These are phyloP conservation scores for Lepidotrigona ventralis DNA, from an alignment of 1,140 invertebrate species.

Conservation along the genomic window DNA sequence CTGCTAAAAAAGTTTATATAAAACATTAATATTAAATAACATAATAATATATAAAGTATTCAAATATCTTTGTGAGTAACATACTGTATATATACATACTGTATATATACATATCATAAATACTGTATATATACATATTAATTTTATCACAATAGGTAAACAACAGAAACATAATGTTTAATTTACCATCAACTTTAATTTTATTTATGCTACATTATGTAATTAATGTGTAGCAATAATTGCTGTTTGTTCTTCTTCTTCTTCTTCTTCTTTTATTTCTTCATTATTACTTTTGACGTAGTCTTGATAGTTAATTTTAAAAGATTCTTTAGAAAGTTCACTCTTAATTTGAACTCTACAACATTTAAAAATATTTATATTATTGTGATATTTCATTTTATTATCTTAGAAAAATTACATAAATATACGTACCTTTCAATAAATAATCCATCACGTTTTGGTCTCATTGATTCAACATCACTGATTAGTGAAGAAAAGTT, in stretches of 20 bases:
- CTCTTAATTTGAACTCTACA: conserved; percentile 75
- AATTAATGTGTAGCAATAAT: conserved; percentile 48
- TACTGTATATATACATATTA: too few relatives aligned
- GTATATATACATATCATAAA: too few relatives aligned
- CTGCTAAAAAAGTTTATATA: too few relatives aligned
- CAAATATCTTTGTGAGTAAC: too few relatives aligned
- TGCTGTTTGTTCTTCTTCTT: conserved; percentile 25
- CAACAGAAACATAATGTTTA: neutral
- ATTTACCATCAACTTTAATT: conserved; percentile 11
- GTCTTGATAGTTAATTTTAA: conserved; percentile 84
- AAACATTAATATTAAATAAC: too few relatives aligned
- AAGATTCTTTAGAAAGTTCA: conserved; percentile 82
- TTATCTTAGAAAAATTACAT: neutral
- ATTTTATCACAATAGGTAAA: neutral
- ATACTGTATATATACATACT: too few relatives aligned
- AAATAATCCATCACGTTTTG: conserved; percentile 84
- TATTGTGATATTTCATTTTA: neutral
- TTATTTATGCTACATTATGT: conserved; percentile 35
- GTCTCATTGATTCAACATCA: conserved; percentile 83
- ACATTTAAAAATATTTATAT: neutral
- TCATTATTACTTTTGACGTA: conserved; percentile 74
- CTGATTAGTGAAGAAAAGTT: conserved; percentile 85
- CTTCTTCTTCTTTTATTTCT: conserved; percentile 42
- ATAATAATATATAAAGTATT: too few relatives aligned
- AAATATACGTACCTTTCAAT: conserved; percentile 82